Conservation (phyloP, 2,797 vertebrate genomes). For the Manis pentadactyla region DNA sequence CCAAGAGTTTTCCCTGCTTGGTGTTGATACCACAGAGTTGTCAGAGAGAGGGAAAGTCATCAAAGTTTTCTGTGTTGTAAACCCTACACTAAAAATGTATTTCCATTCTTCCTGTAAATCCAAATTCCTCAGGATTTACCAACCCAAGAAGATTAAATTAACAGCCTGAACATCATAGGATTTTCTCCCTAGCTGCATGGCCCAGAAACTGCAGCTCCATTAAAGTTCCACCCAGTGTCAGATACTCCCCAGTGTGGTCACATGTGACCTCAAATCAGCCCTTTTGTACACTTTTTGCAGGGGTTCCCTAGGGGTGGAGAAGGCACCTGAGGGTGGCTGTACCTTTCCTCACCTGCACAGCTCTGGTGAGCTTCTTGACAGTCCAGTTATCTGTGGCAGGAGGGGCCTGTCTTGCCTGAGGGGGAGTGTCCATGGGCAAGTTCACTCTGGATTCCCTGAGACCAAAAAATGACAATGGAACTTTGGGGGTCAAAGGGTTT, state of each 20-base stretch:
- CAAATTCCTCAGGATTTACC: background rate
- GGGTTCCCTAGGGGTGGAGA: background rate
- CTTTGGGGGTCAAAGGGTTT: no score
- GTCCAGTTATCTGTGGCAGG: no score
- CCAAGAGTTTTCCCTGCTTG: background rate
- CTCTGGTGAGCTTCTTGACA: rapidly evolving
- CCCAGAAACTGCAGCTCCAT: background rate
- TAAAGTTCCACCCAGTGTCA: background rate
- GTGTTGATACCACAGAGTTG: background rate
- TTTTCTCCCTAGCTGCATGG: rapidly evolving
- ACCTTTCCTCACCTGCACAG: background rate
- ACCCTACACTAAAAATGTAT: background rate
- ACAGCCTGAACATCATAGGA: background rate
- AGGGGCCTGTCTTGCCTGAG: no score
- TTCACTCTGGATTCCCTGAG: no score
- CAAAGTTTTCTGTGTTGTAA: background rate
- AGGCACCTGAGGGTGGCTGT: background rate
- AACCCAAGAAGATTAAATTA: background rate
- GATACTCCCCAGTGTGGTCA: background rate
- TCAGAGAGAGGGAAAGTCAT: background rate
- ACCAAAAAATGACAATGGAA: no score
- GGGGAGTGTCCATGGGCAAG: no score
- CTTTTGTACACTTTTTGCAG: background rate
- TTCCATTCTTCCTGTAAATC: background rate
- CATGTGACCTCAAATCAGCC: rapidly evolving